Evolutionary conservation across 2,888 invertebrate genomes (phyloP).

Genomic region (Timema podura): DNA sequence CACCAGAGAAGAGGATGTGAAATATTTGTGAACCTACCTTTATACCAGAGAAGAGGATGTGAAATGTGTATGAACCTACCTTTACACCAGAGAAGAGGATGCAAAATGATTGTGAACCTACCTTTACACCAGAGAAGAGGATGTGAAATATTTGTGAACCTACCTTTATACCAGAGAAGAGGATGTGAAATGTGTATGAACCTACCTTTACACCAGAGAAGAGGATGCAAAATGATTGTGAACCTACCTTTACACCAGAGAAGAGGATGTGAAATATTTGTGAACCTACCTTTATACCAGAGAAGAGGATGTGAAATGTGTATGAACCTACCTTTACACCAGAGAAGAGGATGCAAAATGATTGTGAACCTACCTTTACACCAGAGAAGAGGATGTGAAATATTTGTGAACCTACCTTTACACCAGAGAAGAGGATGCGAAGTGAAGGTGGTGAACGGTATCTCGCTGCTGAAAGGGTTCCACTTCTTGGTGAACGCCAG

Average conservation of each 20-base stretch:
- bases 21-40: no score
- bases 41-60: no score
- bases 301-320: background rate
- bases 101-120: no score
- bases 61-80: no score
- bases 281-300: slow-evolving; percentile 8
- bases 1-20: slow-evolving; percentile 35
- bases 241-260: slow-evolving; percentile 58
- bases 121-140: slow-evolving; percentile 60
- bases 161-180: slow-evolving; percentile 9
- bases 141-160: background rate
- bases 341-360: slow-evolving; percentile 64
- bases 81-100: slow-evolving; percentile 33
- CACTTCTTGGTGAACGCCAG: slow-evolving; percentile 66
- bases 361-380: slow-evolving; percentile 50
- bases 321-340: slow-evolving; percentile 51
- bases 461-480: slow-evolving; percentile 78
- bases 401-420: slow-evolving; percentile 52
- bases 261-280: slow-evolving; percentile 37
- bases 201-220: slow-evolving; percentile 32
- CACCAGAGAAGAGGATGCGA: slow-evolving; percentile 76
- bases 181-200: background rate
- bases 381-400: slow-evolving; percentile 33
- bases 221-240: background rate
- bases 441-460: slow-evolving; percentile 73